Conservation (phyloP, 2,797 vertebrate species). For the Sebastes iracundus region DNA sequence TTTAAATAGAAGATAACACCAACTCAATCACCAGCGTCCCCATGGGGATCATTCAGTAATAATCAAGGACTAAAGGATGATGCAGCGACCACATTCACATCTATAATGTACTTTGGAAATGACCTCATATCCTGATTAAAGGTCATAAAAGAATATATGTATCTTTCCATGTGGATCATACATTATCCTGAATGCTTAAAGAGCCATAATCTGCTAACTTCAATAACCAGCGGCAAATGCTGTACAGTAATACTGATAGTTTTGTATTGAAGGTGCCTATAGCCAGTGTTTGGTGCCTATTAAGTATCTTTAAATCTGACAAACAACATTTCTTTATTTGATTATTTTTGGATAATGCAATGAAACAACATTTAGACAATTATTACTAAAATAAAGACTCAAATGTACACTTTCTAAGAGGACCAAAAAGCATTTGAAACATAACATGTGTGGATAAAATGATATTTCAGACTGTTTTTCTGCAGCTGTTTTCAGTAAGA, state of each 20-base stretch:
- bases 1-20: slow-evolving; percentile 61
- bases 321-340: background rate
- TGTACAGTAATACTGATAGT: background rate
- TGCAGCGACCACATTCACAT: slow-evolving; percentile 19
- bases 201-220: slow-evolving; percentile 1
- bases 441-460: background rate
- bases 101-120: slow-evolving; percentile 8
- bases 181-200: background rate
- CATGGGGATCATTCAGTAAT: slow-evolving; percentile 17
- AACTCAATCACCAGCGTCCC: slow-evolving; percentile 2
- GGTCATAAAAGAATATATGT: background rate
- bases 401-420: background rate
- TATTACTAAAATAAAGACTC: background rate
- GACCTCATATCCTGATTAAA: slow-evolving; percentile 46
- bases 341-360: background rate
- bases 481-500: background rate
- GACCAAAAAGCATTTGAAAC: background rate
- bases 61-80: slow-evolving; percentile 26
- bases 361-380: background rate
- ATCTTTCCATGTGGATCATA: background rate
- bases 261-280: background rate
- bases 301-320: background rate
- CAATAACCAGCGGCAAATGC: background rate
- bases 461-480: background rate
- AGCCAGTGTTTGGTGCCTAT: background rate